phyloP scores from a whole-genome alignment of 2,888 invertebrate species.

The Venusia cambrica region DNA sequence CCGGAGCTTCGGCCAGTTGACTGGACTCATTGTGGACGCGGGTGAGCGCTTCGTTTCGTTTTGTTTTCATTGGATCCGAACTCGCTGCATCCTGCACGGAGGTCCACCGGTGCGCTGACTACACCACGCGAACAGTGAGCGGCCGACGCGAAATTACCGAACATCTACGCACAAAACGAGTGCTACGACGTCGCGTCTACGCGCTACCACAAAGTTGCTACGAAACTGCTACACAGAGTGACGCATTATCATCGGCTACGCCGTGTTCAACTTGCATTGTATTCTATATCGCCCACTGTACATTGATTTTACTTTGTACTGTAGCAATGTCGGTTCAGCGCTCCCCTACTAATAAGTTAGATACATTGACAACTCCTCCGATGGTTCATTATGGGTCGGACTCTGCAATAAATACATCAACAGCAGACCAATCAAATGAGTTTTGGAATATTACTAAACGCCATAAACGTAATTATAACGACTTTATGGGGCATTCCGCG shows the following conservation, averaged over 20 bases:
- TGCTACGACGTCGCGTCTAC: not conserved
- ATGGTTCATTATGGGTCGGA: constrained; percentile 2
- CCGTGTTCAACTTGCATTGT: not conserved
- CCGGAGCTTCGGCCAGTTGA: not conserved
- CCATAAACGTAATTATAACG: constrained; percentile 2
- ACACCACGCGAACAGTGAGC: not conserved
- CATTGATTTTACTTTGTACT: no score
- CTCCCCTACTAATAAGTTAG: not conserved
- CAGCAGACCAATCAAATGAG: not conserved
- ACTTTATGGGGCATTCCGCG: not conserved
- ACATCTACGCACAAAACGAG: not conserved
- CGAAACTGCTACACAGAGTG: not conserved
- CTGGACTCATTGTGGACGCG: not conserved
- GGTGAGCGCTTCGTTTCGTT: not conserved
- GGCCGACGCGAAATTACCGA: not conserved
- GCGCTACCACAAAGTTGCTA: not conserved
- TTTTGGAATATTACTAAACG: not conserved
- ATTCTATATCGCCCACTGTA: no score
- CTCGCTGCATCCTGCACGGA: not conserved
- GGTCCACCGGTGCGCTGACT: not conserved
- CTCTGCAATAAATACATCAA: constrained; percentile 1
- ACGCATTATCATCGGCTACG: not conserved
- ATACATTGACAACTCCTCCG: not conserved
- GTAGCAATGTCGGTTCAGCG: constrained; percentile 1
- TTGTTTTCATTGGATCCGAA: not conserved